Conservation (phyloP, 2,797 vertebrate genomes). For the Onychomys torridus region DNA sequence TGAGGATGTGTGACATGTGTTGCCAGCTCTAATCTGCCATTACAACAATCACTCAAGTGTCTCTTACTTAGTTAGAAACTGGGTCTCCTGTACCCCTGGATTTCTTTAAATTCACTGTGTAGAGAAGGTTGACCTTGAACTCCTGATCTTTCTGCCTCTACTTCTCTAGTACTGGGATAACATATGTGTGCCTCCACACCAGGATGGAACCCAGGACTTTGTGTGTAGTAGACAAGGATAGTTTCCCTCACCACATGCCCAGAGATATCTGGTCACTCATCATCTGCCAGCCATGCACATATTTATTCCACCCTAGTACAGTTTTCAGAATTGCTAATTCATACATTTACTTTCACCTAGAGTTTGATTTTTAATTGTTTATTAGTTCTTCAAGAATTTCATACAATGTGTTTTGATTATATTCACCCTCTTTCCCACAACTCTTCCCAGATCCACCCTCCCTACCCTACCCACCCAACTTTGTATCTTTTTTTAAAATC, state of each 20-base stretch:
- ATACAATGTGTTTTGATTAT: background rate
- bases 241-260: background rate
- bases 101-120: background rate
- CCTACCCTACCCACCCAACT: background rate
- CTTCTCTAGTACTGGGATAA: background rate
- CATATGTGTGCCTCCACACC: background rate
- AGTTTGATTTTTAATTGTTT: background rate
- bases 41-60: background rate
- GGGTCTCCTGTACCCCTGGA: background rate
- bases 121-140: background rate
- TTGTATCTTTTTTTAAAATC: background rate
- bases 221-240: background rate
- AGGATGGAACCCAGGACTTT: background rate
- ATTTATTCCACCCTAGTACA: background rate
- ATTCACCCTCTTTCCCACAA: background rate
- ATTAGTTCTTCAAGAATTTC: background rate
- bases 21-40: background rate
- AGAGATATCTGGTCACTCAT: background rate
- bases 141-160: background rate
- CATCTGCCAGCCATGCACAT: background rate
- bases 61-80: background rate
- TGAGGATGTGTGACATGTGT: background rate
- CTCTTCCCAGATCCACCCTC: too few relatives aligned
- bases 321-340: conserved; percentile 31
- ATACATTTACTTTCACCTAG: background rate